Base-by-base conservation (phyloP, 1,140 invertebrate species). In the Trigoniulus corallinus region DNA sequence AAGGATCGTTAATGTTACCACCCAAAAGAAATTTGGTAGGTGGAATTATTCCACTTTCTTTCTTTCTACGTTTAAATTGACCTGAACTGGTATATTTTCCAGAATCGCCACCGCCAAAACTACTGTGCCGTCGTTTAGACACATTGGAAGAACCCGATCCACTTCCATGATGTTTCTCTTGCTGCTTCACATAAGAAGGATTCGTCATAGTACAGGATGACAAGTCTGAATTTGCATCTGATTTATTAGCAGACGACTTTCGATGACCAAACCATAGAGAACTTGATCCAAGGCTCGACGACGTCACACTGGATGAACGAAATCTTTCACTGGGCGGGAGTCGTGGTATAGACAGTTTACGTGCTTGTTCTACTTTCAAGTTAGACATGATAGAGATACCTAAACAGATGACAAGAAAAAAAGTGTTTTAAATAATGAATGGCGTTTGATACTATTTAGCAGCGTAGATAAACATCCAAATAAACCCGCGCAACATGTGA, bases 21-120 rank as follows among this genome's bases (percentile, higher is more conserved):
- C 92, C 92, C 1, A 95, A 72, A 3, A 96, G 69, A 71, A 96
- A 95, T 67, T 93, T 93, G 1, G 87, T 91, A 0, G 89, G 88
- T 27, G 86, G 78, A 54, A 87, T 80, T 40, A 66, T 62, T 7
- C 25, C 22, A 3, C 54, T 47, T n/a, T 56, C 53, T 29, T 57
- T 46, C 53, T 56, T 24, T n/a, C 37, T 40, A 29, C 15, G 15
- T 53, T 13, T 22, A 27, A 2, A 22, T 44, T 1, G 27, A 34
- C 10, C 23, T 24, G 15, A 50, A 46, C 15, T 24, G 44, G 25
- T 20, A 13, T 2, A 2, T n/a, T 13, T 44, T 52, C n/a, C 25
- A 44, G 43, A 46, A n/a, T 1, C 4, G 3, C 24, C 3, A n/a
- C 12, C 15, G 2, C 12, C 53, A 53, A 45, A 52, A n/a, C 21